phyloP scores from a whole-genome alignment of 2,113 vertebrate genomes.

The Equus przewalskii region DNA sequence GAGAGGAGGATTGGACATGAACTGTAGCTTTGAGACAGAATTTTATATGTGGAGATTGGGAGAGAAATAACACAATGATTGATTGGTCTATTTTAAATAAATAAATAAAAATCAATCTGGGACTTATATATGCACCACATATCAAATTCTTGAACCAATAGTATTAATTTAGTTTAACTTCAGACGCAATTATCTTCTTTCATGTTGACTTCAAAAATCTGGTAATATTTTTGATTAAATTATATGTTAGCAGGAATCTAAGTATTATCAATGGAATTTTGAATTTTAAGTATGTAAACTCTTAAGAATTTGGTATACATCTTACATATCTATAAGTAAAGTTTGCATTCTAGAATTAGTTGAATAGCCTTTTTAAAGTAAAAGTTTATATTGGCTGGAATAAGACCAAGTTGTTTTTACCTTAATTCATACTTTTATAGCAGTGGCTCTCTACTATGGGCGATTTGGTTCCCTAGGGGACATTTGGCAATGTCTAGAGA shows the following conservation, averaged over 20 bases:
- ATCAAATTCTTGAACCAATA: background rate
- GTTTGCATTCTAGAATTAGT: slow-evolving; percentile 44
- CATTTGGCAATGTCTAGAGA: background rate
- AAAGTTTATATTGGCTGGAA: background rate
- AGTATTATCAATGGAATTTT: background rate
- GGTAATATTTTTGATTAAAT: slow-evolving; percentile 13
- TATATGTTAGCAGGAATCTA: slow-evolving; percentile 7
- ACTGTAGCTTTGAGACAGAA: background rate
- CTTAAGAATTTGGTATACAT: background rate
- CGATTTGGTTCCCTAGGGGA: background rate
- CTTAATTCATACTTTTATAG: background rate
- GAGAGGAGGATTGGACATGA: background rate
- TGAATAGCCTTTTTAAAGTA: background rate
- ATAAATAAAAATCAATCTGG: background rate
- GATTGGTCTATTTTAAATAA: background rate
- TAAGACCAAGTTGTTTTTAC: slow-evolving; percentile 1
- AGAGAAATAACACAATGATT: background rate
- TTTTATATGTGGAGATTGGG: background rate
- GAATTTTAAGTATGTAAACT: background rate
- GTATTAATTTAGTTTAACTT: slow-evolving; percentile 3
- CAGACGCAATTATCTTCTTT: background rate
- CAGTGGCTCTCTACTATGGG: background rate
- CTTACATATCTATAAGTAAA: background rate
- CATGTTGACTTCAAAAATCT: background rate
- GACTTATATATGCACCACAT: background rate